A percentile compares a stretch with the other conserved stretches of the same genome.
phyloP scores from a whole-genome alignment of 53 echinoderm and acorn worm genomes.

The Stichopus horrens region DNA sequence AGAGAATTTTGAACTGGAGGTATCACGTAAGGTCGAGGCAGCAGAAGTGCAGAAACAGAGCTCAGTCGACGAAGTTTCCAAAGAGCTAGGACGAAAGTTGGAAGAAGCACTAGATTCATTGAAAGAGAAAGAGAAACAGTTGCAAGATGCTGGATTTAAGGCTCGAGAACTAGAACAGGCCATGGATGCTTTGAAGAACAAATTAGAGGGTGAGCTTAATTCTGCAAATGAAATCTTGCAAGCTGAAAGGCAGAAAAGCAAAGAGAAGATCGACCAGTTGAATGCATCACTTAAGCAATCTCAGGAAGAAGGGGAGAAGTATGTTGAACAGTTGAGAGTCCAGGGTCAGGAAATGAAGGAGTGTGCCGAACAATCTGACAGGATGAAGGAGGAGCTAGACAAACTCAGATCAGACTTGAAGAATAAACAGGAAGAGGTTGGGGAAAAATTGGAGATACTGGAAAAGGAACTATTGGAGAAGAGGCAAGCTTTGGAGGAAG shows the following conservation, averaged over 20 bases:
- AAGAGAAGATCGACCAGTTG: constrained; percentile 66
- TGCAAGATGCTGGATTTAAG: constrained; percentile 80
- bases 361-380: constrained; percentile 53
- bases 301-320: constrained; percentile 66
- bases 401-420: constrained; percentile 37
- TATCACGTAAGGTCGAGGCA: constrained; percentile 72
- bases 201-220: constrained; percentile 79
- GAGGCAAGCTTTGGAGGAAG: constrained; percentile 51
- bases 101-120: constrained; percentile 75
- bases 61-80: constrained; percentile 78
- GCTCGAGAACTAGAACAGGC: constrained; percentile 83
- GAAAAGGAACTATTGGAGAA: constrained; percentile 54
- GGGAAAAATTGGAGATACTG: constrained; percentile 45
- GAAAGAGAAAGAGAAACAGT: constrained; percentile 68
- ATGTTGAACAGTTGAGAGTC: constrained; percentile 72
- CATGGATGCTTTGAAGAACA: constrained; percentile 77
- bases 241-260: constrained; percentile 65
- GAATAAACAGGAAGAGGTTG: constrained; percentile 46
- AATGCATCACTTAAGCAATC: constrained; percentile 59
- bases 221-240: constrained; percentile 72
- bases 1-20: constrained; percentile 85
- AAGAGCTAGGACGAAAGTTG: constrained; percentile 76
- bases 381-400: constrained; percentile 56
- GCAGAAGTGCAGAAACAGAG: constrained; percentile 93
- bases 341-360: constrained; percentile 59